These are phyloP conservation scores for Notothenia rossii DNA, from an alignment of 2,113 vertebrate genomes.

Conservation along the genomic window DNA sequence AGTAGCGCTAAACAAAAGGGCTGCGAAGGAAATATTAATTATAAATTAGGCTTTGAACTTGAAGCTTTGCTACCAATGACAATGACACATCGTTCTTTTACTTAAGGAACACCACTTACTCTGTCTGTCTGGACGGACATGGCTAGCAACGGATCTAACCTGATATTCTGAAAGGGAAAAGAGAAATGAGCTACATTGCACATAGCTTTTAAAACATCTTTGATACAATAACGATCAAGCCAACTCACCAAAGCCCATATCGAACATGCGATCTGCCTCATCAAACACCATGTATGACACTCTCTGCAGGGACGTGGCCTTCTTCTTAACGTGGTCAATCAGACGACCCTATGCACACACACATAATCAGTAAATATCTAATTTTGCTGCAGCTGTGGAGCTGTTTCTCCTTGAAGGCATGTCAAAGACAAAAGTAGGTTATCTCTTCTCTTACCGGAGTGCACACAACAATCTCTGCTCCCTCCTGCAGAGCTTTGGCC, in stretches of 20 bases:
- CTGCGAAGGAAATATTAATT: slow-evolving; percentile 74
- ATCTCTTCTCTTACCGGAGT: slow-evolving; percentile 91
- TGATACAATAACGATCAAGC: background rate
- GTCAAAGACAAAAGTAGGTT: background rate
- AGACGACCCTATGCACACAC: slow-evolving; percentile 89
- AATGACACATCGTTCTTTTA: background rate
- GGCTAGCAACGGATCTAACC: slow-evolving; percentile 95
- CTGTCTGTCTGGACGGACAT: slow-evolving; percentile 97
- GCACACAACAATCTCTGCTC: slow-evolving; percentile 98
- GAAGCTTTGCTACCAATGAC: background rate
- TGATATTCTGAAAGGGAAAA: slow-evolving; percentile 90
- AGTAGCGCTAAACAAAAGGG: slow-evolving; percentile 97
- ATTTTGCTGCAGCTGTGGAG: background rate
- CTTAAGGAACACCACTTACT: slow-evolving; percentile 85
- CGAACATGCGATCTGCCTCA: slow-evolving; percentile 99
- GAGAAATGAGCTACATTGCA: background rate
- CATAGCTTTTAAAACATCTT: background rate
- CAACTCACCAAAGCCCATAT: slow-evolving; percentile 97
- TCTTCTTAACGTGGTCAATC: slow-evolving; percentile 99
- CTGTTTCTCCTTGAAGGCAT: background rate
- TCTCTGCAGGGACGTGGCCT: slow-evolving; percentile 97
- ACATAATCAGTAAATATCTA: background rate
- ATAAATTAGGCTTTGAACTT: background rate
- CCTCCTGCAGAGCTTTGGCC: slow-evolving; percentile 97
- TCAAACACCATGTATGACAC: slow-evolving; percentile 98